These are phyloP conservation scores for Nomia melanderi DNA, from an alignment of 1,140 invertebrate genomes.

Conservation along the genomic window DNA sequence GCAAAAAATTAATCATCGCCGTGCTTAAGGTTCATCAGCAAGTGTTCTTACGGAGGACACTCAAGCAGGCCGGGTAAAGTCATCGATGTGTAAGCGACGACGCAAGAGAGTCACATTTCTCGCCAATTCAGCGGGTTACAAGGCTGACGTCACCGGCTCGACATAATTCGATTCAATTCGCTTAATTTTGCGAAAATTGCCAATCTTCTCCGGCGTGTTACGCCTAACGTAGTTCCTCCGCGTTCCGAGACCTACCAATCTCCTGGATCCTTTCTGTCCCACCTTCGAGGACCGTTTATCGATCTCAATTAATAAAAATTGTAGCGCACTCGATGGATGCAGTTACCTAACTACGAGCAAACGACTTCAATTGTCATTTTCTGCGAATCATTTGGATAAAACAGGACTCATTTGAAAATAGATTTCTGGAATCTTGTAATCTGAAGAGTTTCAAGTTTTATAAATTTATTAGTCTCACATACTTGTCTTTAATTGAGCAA, in stretches of 20 bases:
- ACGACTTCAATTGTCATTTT: constrained; percentile 9
- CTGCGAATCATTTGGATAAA: too few relatives aligned
- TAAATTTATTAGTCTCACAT: too few relatives aligned
- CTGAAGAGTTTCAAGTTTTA: too few relatives aligned
- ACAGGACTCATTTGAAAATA: too few relatives aligned
- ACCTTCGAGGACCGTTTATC: constrained; percentile 42
- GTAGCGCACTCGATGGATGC: too few relatives aligned
- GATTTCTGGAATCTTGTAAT: too few relatives aligned
- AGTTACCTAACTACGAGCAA: too few relatives aligned
- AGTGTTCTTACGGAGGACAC: background rate
- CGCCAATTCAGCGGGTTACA: constrained; percentile 78
- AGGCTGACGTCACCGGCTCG: constrained; percentile 76
- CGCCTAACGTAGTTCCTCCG: constrained; percentile 63
- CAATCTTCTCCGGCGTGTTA: constrained; percentile 70
- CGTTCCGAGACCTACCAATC: constrained; percentile 32
- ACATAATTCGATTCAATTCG: constrained; percentile 79
- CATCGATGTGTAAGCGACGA: constrained; percentile 46
- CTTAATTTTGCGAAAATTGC: constrained; percentile 79
- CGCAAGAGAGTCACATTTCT: constrained; percentile 70
- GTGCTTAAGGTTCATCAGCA: background rate
- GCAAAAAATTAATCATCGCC: background rate
- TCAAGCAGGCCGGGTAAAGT: constrained; percentile 7
- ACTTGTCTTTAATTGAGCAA: too few relatives aligned
- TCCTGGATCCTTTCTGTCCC: constrained; percentile 38
- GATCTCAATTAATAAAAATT: constrained; percentile 17